phyloP scores from a whole-genome alignment of 1,140 invertebrate genomes.

The Caligus rogercresseyi region DNA sequence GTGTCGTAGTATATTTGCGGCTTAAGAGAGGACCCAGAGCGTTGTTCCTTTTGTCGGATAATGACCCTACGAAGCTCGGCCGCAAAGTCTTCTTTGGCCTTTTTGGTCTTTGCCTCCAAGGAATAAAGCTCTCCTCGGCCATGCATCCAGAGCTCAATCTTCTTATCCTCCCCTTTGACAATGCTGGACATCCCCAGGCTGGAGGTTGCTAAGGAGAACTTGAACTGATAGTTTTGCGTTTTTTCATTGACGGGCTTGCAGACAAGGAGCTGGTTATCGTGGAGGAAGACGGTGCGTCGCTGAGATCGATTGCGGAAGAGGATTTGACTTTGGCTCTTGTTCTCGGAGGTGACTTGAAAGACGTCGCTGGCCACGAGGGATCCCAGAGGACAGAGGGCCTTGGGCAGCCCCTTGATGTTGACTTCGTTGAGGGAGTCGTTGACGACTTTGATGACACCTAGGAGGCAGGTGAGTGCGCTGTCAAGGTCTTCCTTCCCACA shows the following conservation, averaged over 20 bases:
- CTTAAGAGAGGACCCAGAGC: neutral
- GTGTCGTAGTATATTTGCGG: slow-evolving; percentile 6
- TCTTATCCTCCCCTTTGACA: slow-evolving; percentile 45
- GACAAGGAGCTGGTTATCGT: slow-evolving; percentile 77
- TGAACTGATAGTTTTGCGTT: slow-evolving; percentile 56
- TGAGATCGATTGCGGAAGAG: slow-evolving; percentile 71
- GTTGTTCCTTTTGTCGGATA: slow-evolving; percentile 15
- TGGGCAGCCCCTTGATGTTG: slow-evolving; percentile 69
- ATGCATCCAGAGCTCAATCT: slow-evolving; percentile 86
- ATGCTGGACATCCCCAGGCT: slow-evolving; percentile 19
- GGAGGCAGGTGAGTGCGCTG: slow-evolving; percentile 78
- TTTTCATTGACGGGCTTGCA: slow-evolving; percentile 39
- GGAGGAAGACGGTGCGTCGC: slow-evolving; percentile 68
- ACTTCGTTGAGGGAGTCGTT: slow-evolving; percentile 95
- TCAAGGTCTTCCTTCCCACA: slow-evolving; percentile 60
- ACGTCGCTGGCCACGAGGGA: neutral
- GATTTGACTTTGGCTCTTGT: slow-evolving; percentile 59
- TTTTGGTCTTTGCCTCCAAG: slow-evolving; percentile 59
- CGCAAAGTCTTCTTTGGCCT: slow-evolving; percentile 74
- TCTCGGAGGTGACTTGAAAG: slow-evolving; percentile 38
- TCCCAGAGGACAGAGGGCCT: neutral
- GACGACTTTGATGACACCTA: slow-evolving; percentile 77
- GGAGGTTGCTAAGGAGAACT: slow-evolving; percentile 31
- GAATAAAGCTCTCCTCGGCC: slow-evolving; percentile 81
- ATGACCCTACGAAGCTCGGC: slow-evolving; percentile 38